Evolutionary conservation across 1,140 invertebrate species (phyloP).

Genomic region (Galendromus occidentalis): DNA sequence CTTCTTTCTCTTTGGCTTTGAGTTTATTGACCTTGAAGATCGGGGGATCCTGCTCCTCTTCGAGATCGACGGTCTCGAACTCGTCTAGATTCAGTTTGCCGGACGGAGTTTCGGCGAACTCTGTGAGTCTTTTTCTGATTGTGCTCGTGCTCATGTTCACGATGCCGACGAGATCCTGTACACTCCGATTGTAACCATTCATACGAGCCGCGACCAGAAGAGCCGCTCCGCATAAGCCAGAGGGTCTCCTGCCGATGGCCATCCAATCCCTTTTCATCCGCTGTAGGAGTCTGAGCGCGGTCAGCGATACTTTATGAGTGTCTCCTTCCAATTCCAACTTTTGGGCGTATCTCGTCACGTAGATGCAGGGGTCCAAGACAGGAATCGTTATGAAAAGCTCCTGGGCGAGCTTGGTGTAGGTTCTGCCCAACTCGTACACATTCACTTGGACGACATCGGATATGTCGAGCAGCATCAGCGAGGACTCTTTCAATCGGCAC

Average conservation of each 20-base stretch:
- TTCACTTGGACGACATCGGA: conserved; percentile 83
- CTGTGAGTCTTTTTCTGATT: conserved; percentile 65
- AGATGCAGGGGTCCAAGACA: conserved; percentile 71
- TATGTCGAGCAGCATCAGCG: conserved; percentile 92
- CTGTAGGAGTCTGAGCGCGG: conserved; percentile 73
- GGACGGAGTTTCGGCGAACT: conserved; percentile 88
- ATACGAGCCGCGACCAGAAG: conserved; percentile 76
- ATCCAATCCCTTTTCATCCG: conserved; percentile 97
- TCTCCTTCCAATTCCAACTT: conserved; percentile 77
- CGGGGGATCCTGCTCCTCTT: conserved; percentile 88
- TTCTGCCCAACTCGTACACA: conserved; percentile 81
- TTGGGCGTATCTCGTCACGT: conserved; percentile 81
- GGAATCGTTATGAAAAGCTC: conserved; percentile 81
- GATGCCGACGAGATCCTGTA: conserved; percentile 75
- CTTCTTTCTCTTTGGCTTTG: conserved; percentile 14
- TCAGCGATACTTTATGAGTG: conserved; percentile 81
- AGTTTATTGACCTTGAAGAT: conserved; percentile 47
- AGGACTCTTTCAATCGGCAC: conserved; percentile 75
- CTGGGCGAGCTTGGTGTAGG: conserved; percentile 67
- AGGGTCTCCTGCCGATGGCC: conserved; percentile 79
- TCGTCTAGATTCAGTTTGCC: conserved; percentile 76
- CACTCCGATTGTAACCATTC: conserved; percentile 69
- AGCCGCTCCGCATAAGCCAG: conserved; percentile 87
- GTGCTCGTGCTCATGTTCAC: conserved; percentile 90
- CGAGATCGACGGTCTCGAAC: conserved; percentile 88